Conservation (phyloP, 2,797 vertebrate genomes). For the Petrocephalus schoutedeni region DNA sequence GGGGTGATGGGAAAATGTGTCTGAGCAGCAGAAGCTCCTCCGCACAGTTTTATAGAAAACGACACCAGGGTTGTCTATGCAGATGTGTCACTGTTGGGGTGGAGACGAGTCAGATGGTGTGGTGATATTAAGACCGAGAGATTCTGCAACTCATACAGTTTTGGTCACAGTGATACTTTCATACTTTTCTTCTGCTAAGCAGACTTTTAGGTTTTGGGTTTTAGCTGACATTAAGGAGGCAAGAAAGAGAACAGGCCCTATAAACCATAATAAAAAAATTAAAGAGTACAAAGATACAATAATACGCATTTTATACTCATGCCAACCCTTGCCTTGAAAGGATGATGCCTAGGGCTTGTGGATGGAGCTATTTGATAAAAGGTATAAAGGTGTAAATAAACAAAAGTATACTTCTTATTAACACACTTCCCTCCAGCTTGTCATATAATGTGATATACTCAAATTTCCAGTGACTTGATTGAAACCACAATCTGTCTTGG, state of each 20-base stretch:
- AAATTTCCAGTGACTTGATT: neutral
- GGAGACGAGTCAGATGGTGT: constrained; percentile 2
- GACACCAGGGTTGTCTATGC: neutral
- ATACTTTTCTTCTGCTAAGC: neutral
- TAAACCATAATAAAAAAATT: neutral
- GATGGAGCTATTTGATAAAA: neutral
- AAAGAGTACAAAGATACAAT: neutral
- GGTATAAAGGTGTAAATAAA: neutral
- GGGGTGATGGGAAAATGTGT: neutral
- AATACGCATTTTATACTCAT: neutral
- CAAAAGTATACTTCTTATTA: neutral
- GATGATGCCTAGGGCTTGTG: neutral
- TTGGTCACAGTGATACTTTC: neutral
- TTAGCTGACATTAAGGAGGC: neutral
- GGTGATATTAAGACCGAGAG: constrained; percentile 1
- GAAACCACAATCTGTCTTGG: neutral
- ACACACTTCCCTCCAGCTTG: neutral
- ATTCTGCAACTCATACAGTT: neutral
- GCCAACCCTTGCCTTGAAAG: neutral
- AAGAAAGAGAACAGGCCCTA: neutral
- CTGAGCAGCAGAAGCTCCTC: neutral
- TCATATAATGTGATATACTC: neutral
- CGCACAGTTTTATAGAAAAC: neutral
- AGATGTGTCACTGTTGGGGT: neutral
- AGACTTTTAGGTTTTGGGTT: neutral